These are phyloP conservation scores for Folsomia manolachei DNA, from an alignment of 2,888 invertebrate genomes.

Conservation along the genomic window DNA sequence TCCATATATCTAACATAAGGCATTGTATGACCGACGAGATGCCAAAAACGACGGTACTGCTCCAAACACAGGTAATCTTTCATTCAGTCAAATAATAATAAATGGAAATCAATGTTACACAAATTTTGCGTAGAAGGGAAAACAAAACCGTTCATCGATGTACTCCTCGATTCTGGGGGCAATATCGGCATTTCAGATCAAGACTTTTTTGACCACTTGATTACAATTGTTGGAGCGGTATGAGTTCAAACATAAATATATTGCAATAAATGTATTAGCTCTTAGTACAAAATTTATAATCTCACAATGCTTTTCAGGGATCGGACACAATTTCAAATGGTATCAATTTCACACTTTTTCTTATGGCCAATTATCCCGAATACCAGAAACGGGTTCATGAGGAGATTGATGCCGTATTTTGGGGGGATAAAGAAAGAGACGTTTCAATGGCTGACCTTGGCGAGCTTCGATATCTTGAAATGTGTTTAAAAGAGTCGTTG, in stretches of 20 bases:
- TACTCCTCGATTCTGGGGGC: background rate
- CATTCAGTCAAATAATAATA: no score
- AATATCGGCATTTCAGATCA: background rate
- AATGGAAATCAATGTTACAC: no score
- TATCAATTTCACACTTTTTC: background rate
- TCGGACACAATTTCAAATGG: constrained; percentile 3
- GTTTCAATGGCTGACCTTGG: constrained; percentile 6
- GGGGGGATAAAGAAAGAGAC: background rate
- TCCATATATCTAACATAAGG: background rate
- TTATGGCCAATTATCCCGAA: constrained; percentile 8
- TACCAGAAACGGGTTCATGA: constrained; percentile 1
- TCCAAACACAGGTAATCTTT: no score
- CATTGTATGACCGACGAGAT: background rate
- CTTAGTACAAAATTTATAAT: background rate
- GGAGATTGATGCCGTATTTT: constrained; percentile 8
- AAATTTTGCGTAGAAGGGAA: background rate
- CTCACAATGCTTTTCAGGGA: background rate
- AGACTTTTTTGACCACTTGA: constrained; percentile 8
- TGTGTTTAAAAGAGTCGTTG: constrained; percentile 9
- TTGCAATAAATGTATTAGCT: background rate
- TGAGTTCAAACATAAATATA: background rate
- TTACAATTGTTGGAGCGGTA: background rate
- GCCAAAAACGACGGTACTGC: no score
- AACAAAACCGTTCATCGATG: background rate
- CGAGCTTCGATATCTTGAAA: constrained; percentile 3